Evolutionary conservation across 2,113 vertebrate genomes (phyloP).

Genomic region (Procapra przewalskii): DNA sequence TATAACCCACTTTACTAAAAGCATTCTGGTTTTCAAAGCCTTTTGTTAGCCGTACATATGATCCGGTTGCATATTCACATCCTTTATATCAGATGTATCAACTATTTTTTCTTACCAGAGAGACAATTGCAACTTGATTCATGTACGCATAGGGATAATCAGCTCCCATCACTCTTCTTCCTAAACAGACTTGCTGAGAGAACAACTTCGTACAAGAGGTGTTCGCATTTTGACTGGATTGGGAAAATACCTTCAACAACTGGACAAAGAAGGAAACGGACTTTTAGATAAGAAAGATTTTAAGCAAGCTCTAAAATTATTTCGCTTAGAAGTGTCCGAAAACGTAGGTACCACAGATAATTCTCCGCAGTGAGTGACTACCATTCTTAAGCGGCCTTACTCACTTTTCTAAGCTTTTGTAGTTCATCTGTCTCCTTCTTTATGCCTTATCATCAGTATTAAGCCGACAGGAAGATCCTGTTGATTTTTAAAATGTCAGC

Average conservation of each 20-base stretch:
- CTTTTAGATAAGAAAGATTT: conserved; percentile 76
- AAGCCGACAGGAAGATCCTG: background rate
- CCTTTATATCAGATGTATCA: background rate
- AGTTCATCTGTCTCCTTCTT: background rate
- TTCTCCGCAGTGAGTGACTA: background rate
- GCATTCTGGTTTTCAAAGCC: background rate
- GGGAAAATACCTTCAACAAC: conserved; percentile 77
- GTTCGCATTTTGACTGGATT: conserved; percentile 80
- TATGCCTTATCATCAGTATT: background rate
- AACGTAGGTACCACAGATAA: conserved; percentile 67
- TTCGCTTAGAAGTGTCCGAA: conserved; percentile 80
- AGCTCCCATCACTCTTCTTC: conserved; percentile 36
- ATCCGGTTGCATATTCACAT: background rate
- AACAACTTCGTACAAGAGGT: conserved; percentile 76
- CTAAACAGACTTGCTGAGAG: conserved; percentile 74
- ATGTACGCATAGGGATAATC: background rate
- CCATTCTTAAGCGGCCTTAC: background rate
- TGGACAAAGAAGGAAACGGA: conserved; percentile 75
- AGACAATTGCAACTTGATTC: background rate
- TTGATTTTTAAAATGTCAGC: background rate
- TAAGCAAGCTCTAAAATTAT: conserved; percentile 77
- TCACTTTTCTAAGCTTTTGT: conserved; percentile 10
- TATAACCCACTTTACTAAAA: background rate
- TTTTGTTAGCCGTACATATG: background rate
- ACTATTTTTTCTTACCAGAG: conserved; percentile 7